These are phyloP conservation scores for Polyergus mexicanus DNA, from an alignment of 1,140 invertebrate species.

Conservation along the genomic window DNA sequence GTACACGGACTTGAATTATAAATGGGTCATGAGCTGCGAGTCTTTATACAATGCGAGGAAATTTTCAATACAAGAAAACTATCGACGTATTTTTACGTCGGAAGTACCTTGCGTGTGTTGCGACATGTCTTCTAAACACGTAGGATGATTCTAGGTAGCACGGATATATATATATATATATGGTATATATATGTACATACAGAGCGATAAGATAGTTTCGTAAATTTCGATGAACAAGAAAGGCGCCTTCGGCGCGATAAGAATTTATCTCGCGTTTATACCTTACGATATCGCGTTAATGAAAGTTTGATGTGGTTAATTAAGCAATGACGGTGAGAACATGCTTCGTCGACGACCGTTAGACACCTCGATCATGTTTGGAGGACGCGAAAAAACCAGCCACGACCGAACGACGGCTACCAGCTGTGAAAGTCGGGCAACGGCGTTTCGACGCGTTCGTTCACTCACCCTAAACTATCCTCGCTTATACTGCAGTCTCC, in stretches of 20 bases:
- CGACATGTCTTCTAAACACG: background rate
- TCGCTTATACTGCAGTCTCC: constrained; percentile 71
- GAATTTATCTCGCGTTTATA: background rate
- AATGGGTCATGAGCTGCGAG: constrained; percentile 45
- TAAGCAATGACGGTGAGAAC: constrained; percentile 60
- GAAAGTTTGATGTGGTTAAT: constrained; percentile 29
- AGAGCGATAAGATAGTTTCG: background rate
- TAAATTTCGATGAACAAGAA: background rate
- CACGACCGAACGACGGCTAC: constrained; percentile 41
- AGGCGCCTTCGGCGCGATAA: background rate
- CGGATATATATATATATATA: too few species aligned
- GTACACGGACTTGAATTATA: constrained; percentile 20
- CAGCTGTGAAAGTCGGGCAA: constrained; percentile 67
- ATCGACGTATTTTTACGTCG: background rate
- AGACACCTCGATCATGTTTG: background rate
- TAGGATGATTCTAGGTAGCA: too few species aligned
- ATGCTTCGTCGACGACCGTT: background rate
- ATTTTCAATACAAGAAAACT: background rate
- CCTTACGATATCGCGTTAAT: background rate
- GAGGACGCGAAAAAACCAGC: background rate
- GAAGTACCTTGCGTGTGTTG: background rate
- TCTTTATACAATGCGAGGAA: constrained; percentile 3
- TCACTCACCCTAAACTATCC: constrained; percentile 74
- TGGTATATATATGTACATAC: too few species aligned
- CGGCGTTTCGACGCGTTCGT: constrained; percentile 47